Conservation (phyloP, 2,888 invertebrate species). For the Vanessa cardui region DNA sequence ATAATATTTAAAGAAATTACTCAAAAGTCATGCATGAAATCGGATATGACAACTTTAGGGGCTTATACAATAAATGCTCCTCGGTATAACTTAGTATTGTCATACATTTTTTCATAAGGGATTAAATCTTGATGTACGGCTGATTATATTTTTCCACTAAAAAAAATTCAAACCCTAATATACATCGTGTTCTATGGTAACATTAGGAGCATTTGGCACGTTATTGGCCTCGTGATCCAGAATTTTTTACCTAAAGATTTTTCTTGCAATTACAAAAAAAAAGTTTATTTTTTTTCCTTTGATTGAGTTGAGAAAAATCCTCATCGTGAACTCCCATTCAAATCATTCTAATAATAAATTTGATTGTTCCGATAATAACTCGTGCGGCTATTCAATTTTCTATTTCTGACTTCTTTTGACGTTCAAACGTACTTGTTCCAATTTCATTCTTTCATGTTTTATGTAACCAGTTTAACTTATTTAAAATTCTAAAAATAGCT, state of each 20-base stretch:
- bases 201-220: neutral
- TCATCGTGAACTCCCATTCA: conserved; percentile 10
- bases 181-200: neutral
- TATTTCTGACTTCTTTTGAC: neutral
- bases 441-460: conserved; percentile 10
- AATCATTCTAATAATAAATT: conserved; percentile 9
- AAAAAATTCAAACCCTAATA: neutral
- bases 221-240: neutral
- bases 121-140: conserved; percentile 2
- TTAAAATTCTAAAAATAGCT: neutral
- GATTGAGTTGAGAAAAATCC: neutral
- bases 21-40: neutral
- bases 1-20: too few species aligned
- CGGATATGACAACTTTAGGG: neutral
- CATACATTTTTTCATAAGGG: conserved; percentile 3
- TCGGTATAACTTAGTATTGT: neutral
- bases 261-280: neutral
- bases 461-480: neutral
- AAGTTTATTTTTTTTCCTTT: neutral
- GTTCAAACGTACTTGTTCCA: neutral
- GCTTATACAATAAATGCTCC: neutral
- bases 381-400: conserved; percentile 5
- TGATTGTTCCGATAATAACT: conserved; percentile 11
- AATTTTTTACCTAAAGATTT: neutral
- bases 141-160: neutral